Base-by-base conservation (phyloP, 2,113 vertebrate genomes). In the Bubo blakistoni region DNA sequence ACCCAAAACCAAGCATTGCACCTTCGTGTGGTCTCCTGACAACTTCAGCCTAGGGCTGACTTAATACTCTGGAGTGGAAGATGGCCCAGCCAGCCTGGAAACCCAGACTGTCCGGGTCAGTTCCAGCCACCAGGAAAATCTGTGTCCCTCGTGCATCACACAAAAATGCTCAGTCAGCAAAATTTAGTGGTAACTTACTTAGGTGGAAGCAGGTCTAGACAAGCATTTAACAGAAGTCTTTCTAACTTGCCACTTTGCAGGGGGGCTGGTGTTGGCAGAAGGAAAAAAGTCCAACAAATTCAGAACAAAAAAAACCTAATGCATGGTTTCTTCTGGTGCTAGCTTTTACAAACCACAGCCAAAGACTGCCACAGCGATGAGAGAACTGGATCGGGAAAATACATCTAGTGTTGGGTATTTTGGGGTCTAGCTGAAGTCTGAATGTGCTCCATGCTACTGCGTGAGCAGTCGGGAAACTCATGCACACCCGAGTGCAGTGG, bases 91-190 rank as follows among this genome's bases (percentile, higher is more conserved):
- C 10, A 7, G 17, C 40, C 73, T 90, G 76, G 38, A 88, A 71
- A 36, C 16, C 6, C 0, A 0, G 57, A 30, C 25, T 47, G 4
- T 20, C 40, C 25, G 54, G 18, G 19, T 46, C 63, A 70, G 10
- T 81, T 90, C 69, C 73, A 92, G 78, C 21, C 74, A 85, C 9
- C 4, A 46, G 42, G 47, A 32, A 90, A 61, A 78, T 40, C 18
- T 34, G 9, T 26, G 25, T 25, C 21, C 26, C 18, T 94, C 16
- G 13, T 38, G 46, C 12, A n/a, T 34, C 0, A 1, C 1, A 7
- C 10, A 79, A 62, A 90, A 90, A 65, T 57, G 38, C 49, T 80
- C 46, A 51, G 9, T 34, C 42, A 30, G 38, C 40, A 80, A 58
- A 88, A 69, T 77, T 55, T 52, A 88, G 25, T n/a, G 52, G 29